These are phyloP conservation scores for Phortica okadai DNA, from an alignment of 2,888 invertebrate genomes.

Conservation along the genomic window DNA sequence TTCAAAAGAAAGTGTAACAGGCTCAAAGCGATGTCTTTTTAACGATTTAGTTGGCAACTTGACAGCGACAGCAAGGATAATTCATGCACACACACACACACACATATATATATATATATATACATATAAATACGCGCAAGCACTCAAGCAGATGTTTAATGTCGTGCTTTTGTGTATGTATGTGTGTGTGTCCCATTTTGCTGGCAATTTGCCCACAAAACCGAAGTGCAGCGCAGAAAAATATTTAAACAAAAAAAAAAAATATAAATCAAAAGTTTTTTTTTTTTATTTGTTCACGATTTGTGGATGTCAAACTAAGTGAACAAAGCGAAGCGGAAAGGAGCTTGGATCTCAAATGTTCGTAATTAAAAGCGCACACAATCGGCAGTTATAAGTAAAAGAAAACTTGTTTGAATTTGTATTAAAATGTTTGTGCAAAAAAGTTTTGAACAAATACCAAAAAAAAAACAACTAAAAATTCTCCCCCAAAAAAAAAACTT, in stretches of 20 bases:
- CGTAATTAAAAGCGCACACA: constrained; percentile 13
- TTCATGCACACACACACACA: neutral
- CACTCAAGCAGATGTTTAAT: constrained; percentile 16
- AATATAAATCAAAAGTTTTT: constrained; percentile 17
- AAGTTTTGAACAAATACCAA: neutral
- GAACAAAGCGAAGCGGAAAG: neutral
- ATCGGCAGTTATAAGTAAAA: constrained; percentile 1
- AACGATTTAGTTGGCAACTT: constrained; percentile 60
- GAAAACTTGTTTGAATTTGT: neutral
- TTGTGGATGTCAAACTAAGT: neutral
- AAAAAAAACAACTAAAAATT: neutral
- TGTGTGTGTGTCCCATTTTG: neutral
- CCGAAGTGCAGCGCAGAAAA: constrained; percentile 2
- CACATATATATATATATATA: no score
- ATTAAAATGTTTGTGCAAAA: constrained; percentile 3
- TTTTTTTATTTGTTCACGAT: neutral
- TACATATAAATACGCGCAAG: no score
- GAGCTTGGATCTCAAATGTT: neutral
- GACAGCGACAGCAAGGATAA: constrained; percentile 53
- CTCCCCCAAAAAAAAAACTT: neutral
- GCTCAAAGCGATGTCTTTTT: neutral
- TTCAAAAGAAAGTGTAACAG: constrained; percentile 39
- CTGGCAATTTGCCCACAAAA: constrained; percentile 47
- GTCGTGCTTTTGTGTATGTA: neutral
- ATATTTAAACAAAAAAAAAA: constrained; percentile 1